These are phyloP conservation scores for Limnephilus marmoratus DNA, from an alignment of 2,888 invertebrate genomes.

Conservation along the genomic window DNA sequence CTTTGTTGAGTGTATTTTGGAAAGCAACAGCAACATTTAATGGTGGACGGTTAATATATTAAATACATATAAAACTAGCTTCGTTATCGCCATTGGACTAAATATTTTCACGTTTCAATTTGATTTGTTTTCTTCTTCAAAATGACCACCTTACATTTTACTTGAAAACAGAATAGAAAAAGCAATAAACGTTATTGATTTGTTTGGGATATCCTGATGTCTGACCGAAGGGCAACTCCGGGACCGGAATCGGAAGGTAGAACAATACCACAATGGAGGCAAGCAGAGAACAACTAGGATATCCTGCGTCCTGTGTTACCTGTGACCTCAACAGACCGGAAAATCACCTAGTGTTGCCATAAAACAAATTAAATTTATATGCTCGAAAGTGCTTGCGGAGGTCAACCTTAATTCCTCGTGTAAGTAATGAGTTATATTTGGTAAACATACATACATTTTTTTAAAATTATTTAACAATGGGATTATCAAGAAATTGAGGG, in stretches of 20 bases:
- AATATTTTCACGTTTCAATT: too few relatives aligned
- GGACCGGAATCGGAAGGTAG: not conserved
- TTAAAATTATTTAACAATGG: too few relatives aligned
- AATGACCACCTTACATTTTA: too few relatives aligned
- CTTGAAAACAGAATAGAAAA: not conserved
- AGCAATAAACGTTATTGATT: not conserved
- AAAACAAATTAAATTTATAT: not conserved
- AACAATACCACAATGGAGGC: constrained; percentile 14
- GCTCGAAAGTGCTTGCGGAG: not conserved
- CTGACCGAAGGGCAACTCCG: not conserved
- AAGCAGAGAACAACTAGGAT: constrained; percentile 14
- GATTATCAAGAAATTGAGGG: too few relatives aligned
- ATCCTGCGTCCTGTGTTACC: constrained; percentile 42
- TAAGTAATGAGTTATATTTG: not conserved
- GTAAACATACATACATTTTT: too few relatives aligned
- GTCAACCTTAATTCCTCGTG: not conserved
- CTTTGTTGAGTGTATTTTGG: too few relatives aligned
- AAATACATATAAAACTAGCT: too few relatives aligned
- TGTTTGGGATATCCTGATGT: constrained; percentile 21
- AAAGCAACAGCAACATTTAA: too few relatives aligned
- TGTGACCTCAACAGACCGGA: constrained; percentile 11
- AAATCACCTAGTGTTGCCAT: not conserved
- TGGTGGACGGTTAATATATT: too few relatives aligned
- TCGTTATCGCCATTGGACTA: too few relatives aligned
- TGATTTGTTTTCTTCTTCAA: too few relatives aligned